Evolutionary conservation across 2,797 vertebrate species (phyloP), one percentile per base, ranked within the genome.

Genomic region (Semotilus atromaculatus): DNA sequence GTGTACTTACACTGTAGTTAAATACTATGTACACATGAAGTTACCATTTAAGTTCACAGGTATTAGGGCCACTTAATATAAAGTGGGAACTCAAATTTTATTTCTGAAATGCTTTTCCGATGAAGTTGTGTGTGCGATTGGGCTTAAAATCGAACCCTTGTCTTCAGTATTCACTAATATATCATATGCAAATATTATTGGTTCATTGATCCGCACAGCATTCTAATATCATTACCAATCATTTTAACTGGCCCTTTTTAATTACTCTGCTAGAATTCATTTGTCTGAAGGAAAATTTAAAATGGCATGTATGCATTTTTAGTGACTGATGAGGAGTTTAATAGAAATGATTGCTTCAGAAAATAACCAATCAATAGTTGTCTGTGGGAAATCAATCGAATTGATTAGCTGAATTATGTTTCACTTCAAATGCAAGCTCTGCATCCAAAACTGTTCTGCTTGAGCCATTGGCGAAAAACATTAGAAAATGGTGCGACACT

Each of bases 321-420:
- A 66, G 72, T 76, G 60, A 83, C 60, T 23, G 72, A 75, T 76
- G 81, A 18, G 72, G 31, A 83, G 60, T 75, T 83, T 83, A 83
- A 75, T 74, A 83, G 71, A 40, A 83, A 83, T 16, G 23, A 83
- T 66, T 66, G 45, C 72, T 83, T 51, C 16, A 53, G 81, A 66
- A 75, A 75, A 75, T 53, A 74, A 75, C 60, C 7, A 51, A 31
- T 83, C 81, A 36, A 75, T 83, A 75, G 71, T 67, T 38, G 60
- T 40, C 81, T 40, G 81, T 67, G 45, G 40, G 31, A 13, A 29
- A 43, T 83, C 72, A 21, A 76, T 76, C 40, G 31, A 55, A 83
- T 76, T 67, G 60, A 83, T 83, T 72, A 40, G 53, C 18, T 81
- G 53, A 72, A 72, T 72, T 76, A 76, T 67, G 60, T 40, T 38